Evolutionary conservation across 1,140 invertebrate genomes (phyloP).

Genomic region (Brachionus rotundiformis): DNA sequence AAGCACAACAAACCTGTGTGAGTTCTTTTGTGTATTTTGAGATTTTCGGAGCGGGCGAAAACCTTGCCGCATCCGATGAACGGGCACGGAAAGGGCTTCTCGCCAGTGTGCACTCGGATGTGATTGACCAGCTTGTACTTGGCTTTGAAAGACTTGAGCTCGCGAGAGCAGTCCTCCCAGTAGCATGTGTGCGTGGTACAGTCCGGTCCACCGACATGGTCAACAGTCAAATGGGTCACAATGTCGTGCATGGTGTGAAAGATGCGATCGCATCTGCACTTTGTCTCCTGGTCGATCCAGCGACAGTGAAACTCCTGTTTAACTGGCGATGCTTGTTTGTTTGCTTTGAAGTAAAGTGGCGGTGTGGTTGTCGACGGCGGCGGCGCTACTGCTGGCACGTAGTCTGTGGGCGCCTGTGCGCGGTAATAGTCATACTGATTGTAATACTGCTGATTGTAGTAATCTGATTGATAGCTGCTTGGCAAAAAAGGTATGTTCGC

Average conservation of each 20-base stretch:
- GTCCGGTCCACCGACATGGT: constrained; percentile 50
- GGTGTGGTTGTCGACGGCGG: constrained; percentile 1
- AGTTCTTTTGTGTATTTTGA: constrained; percentile 95
- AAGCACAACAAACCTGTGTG: constrained; percentile 70
- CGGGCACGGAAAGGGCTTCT: constrained; percentile 96
- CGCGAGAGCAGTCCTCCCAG: constrained; percentile 46
- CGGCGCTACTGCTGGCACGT: too few species aligned
- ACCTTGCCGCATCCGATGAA: constrained; percentile 95
- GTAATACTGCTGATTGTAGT: constrained; percentile 33
- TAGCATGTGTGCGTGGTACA: constrained; percentile 28
- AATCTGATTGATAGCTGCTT: constrained; percentile 19
- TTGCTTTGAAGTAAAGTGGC: neutral
- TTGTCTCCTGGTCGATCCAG: constrained; percentile 52
- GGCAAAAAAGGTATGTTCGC: neutral
- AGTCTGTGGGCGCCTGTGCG: neutral
- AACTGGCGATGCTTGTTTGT: neutral
- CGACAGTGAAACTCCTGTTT: constrained; percentile 46
- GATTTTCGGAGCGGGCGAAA: constrained; percentile 93
- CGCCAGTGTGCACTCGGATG: constrained; percentile 95
- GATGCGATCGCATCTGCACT: constrained; percentile 23
- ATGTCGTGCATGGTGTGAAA: constrained; percentile 50
- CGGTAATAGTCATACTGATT: constrained; percentile 39
- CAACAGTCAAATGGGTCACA: constrained; percentile 51
- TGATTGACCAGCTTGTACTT: constrained; percentile 99
- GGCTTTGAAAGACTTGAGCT: constrained; percentile 82